phyloP scores from a whole-genome alignment of 2,113 vertebrate species.

The Paradisaea rubra region DNA sequence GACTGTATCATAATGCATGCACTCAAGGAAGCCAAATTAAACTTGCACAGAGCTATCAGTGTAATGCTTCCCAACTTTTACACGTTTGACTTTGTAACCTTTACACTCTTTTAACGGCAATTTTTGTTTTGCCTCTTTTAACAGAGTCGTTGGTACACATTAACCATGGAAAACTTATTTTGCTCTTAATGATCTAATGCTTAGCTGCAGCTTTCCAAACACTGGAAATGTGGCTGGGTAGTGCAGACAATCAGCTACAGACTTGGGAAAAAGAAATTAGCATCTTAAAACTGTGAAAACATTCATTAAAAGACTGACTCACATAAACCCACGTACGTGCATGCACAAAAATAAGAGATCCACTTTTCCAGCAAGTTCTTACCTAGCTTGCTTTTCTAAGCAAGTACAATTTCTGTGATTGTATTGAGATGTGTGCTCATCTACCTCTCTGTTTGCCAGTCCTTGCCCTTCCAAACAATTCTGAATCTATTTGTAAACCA shows the following conservation, averaged over 20 bases:
- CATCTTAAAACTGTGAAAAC: neutral
- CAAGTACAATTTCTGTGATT: neutral
- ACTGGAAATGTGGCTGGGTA: neutral
- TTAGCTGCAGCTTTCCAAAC: neutral
- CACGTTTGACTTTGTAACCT: neutral
- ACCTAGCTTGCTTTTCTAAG: neutral
- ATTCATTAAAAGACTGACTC: neutral
- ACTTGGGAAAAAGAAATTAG: neutral
- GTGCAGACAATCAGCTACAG: neutral
- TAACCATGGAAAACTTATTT: neutral
- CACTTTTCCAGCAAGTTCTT: neutral
- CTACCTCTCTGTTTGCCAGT: neutral
- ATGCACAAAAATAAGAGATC: neutral
- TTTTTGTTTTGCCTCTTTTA: constrained; percentile 26
- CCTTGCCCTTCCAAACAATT: neutral
- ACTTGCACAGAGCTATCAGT: neutral
- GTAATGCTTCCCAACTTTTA: neutral
- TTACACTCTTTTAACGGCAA: neutral
- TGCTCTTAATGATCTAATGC: neutral
- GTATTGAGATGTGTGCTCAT: neutral
- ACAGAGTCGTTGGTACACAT: neutral
- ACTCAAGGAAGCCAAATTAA: constrained; percentile 51
- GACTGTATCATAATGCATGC: constrained; percentile 14
- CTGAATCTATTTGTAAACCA: neutral
- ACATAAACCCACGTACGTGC: neutral